Percentiles rank a stretch among this genome's conserved stretches.
Conservation (phyloP, 2,797 vertebrate genomes). For the Lates japonicus region DNA sequence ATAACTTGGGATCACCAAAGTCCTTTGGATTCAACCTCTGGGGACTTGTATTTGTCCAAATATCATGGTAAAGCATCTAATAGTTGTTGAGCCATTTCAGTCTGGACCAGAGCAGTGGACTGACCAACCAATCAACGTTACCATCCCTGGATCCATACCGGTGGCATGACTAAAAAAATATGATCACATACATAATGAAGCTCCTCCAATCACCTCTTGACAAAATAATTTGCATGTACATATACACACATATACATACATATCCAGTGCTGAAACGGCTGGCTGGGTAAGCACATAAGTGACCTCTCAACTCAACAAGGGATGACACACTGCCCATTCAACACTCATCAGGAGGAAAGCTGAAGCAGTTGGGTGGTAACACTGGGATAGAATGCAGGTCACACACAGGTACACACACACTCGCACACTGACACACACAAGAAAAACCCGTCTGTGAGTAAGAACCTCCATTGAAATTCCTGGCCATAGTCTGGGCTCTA, state of each 20-base stretch:
- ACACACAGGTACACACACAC: slow-evolving; percentile 43
- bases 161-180: background rate
- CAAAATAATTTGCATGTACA: background rate
- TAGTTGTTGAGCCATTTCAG: background rate
- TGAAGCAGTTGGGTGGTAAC: too few species aligned
- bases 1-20: background rate
- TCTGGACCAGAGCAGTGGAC: background rate
- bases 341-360: slow-evolving; percentile 32
- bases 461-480: slow-evolving; percentile 81
- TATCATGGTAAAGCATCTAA: background rate
- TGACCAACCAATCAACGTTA: background rate
- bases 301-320: slow-evolving; percentile 31
- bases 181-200: background rate
- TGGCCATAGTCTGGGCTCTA: slow-evolving; percentile 68
- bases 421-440: slow-evolving; percentile 41
- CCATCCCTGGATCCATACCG: background rate
- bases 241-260: slow-evolving; percentile 21
- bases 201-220: background rate
- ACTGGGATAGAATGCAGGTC: slow-evolving; percentile 53
- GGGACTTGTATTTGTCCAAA: background rate
- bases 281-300: slow-evolving; percentile 14
- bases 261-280: slow-evolving; percentile 4
- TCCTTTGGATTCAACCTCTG: background rate
- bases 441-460: slow-evolving; percentile 60
- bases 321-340: slow-evolving; percentile 23